Conservation (phyloP, 2,113 vertebrate genomes). For the Neofelis nebulosa region DNA sequence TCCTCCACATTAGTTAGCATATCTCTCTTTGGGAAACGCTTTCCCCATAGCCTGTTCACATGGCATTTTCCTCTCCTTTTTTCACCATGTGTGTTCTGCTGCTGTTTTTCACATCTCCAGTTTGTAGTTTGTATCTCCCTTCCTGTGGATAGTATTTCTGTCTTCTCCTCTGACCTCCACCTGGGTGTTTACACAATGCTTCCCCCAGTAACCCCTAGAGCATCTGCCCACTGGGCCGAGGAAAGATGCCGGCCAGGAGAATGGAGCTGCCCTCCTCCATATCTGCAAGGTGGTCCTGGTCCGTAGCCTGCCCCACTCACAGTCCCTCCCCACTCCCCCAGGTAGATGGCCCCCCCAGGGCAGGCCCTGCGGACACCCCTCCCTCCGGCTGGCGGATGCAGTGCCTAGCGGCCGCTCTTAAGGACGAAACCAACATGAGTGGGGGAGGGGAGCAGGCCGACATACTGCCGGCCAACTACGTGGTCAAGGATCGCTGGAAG, state of each 20-base stretch:
- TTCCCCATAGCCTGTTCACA: not conserved
- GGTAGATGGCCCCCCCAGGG: conserved; percentile 98
- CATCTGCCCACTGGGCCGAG: not conserved
- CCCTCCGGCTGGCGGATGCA: conserved; percentile 96
- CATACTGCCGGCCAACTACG: conserved; percentile 98
- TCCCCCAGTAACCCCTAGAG: not conserved
- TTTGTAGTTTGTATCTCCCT: not conserved
- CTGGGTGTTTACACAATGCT: not conserved
- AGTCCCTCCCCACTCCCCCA: conserved; percentile 77
- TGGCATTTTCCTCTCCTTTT: conserved; percentile 3
- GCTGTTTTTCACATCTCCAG: not conserved
- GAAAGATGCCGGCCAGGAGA: conserved; percentile 15
- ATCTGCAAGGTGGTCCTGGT: not conserved
- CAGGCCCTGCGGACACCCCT: conserved; percentile 92
- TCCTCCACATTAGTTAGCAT: not conserved
- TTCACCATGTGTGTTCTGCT: not conserved
- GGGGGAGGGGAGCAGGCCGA: conserved; percentile 97
- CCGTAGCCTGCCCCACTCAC: not conserved
- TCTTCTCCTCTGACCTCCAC: conserved; percentile 18
- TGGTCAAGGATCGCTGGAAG: conserved; percentile 99
- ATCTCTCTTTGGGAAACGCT: not conserved
- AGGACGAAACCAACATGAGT: conserved; percentile 99
- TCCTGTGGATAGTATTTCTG: not conserved
- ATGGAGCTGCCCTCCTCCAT: not conserved
- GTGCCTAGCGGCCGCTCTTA: conserved; percentile 96